A percentile compares a stretch with the other conserved stretches of the same genome.
phyloP scores from a whole-genome alignment of 2,888 invertebrate species.

The Amorpha juglandis region DNA sequence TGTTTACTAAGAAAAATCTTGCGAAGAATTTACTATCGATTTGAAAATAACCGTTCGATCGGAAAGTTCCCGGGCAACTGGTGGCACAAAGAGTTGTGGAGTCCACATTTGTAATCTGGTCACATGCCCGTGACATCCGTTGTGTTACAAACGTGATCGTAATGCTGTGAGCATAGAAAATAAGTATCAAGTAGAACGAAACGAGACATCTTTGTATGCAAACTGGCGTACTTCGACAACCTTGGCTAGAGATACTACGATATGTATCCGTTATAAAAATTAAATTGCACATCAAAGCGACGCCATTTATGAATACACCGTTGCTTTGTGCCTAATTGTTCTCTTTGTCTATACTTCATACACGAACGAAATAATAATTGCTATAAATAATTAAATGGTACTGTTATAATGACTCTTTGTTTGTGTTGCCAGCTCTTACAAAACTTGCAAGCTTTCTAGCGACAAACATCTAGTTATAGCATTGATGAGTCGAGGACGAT shows the following conservation, averaged over 20 bases:
- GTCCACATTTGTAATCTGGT: conserved; percentile 67
- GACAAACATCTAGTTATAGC: not conserved
- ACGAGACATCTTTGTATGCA: conserved; percentile 62
- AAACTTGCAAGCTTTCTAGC: conserved; percentile 2
- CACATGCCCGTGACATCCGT: conserved; percentile 77
- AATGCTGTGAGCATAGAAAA: conserved; percentile 55
- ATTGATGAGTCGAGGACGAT: conserved; percentile 21
- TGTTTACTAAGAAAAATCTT: not conserved
- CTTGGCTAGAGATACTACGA: conserved; percentile 60
- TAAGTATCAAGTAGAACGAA: conserved; percentile 56
- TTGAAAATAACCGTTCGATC: conserved; percentile 59
- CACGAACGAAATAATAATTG: conserved; percentile 16
- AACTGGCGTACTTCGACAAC: conserved; percentile 55
- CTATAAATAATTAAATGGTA: not conserved
- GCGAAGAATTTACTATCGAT: not conserved
- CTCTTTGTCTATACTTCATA: conserved; percentile 14
- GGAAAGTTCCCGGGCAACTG: conserved; percentile 66
- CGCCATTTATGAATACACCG: conserved; percentile 59
- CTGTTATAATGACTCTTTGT: not conserved
- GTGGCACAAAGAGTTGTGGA: conserved; percentile 52
- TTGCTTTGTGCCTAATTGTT: conserved; percentile 45
- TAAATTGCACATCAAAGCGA: conserved; percentile 50
- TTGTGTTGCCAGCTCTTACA: not conserved
- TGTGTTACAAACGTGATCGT: conserved; percentile 69
- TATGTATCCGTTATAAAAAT: conserved; percentile 69